A percentile compares a stretch with the other conserved stretches of the same genome.
phyloP scores from a whole-genome alignment of 2,888 invertebrate species.

The Pheosia tremula region DNA sequence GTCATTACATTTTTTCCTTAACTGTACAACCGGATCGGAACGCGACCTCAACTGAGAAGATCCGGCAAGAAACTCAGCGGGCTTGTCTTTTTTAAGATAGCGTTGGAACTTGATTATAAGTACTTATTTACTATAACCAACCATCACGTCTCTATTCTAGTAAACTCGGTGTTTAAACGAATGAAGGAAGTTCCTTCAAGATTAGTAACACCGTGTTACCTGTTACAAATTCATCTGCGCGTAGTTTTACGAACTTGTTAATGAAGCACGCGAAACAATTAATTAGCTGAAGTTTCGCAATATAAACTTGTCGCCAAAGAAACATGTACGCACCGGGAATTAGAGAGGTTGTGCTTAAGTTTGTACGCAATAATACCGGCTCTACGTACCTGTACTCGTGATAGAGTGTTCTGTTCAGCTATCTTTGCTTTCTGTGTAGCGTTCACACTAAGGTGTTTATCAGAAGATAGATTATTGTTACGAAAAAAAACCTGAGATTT shows the following conservation, averaged over 20 bases:
- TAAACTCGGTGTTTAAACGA: neutral
- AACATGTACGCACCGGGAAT: neutral
- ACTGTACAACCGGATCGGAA: too few relatives aligned
- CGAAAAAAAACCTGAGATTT: too few relatives aligned
- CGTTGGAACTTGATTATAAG: too few relatives aligned
- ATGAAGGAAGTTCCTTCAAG: neutral
- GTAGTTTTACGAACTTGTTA: conserved; percentile 20
- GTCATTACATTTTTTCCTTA: too few relatives aligned
- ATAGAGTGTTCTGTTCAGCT: neutral
- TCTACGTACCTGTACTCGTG: neutral
- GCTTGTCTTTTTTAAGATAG: too few relatives aligned
- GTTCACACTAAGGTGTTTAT: too few relatives aligned
- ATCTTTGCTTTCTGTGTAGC: neutral
- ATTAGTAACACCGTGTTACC: neutral
- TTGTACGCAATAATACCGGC: neutral
- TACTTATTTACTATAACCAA: too few relatives aligned
- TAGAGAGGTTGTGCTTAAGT: conserved; percentile 3
- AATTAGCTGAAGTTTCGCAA: conserved; percentile 12
- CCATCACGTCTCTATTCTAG: too few relatives aligned
- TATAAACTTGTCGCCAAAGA: conserved; percentile 1
- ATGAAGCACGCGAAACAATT: conserved; percentile 17
- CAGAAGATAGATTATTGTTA: too few relatives aligned
- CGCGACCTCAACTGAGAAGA: too few relatives aligned
- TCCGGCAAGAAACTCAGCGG: too few relatives aligned
- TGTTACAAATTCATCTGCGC: conserved; percentile 9